Percentiles rank a stretch among this genome's conserved stretches.
Conservation (phyloP, 2,888 invertebrate species). For the Callinectes sapidus region DNA sequence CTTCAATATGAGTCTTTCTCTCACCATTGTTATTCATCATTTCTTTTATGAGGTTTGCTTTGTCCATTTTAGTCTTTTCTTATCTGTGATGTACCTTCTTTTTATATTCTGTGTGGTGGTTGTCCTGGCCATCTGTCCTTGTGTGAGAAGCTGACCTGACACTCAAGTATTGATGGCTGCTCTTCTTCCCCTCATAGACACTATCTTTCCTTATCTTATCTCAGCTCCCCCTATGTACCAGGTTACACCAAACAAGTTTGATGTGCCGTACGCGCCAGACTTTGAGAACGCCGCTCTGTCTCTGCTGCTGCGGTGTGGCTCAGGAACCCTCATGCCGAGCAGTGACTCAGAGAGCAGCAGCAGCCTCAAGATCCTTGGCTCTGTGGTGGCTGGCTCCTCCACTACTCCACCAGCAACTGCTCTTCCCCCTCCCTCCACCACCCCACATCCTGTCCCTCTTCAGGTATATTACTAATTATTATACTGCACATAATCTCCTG, state of each 20-base stretch:
- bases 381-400: conserved; percentile 68
- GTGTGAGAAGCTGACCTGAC: no score
- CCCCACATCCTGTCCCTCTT: neutral
- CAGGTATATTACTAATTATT: neutral
- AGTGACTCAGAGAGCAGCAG: conserved; percentile 48
- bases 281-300: conserved; percentile 66
- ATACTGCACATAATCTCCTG: neutral
- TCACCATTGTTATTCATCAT: no score
- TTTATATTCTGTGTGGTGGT: neutral
- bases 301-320: conserved; percentile 61
- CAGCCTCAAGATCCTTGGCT: conserved; percentile 59
- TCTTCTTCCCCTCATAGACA: neutral
- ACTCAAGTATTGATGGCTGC: no score
- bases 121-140: neutral
- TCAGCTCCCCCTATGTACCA: no score
- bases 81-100: neutral
- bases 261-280: conserved; percentile 43
- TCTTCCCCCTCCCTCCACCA: conserved; percentile 61
- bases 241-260: conserved; percentile 44
- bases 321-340: conserved; percentile 62
- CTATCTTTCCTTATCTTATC: neutral
- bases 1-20: no score
- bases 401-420: conserved; percentile 60
- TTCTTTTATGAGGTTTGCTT: no score
- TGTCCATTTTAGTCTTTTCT: neutral